Conservation (phyloP, 2,797 vertebrate species). For the Rallus crepitans region DNA sequence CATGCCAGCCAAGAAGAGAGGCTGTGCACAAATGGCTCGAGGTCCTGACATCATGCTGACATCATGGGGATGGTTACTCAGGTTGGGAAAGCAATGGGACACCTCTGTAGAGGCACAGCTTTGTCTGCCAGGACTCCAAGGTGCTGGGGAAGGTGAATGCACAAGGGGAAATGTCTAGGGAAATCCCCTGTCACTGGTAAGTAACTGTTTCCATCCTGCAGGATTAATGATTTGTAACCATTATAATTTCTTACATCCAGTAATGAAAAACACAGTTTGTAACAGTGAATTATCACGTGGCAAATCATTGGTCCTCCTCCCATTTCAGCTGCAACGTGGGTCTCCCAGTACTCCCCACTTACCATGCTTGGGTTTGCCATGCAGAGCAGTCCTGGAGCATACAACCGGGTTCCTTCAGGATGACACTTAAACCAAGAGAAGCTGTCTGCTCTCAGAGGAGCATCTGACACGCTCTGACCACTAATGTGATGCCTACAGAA, state of each 20-base stretch:
- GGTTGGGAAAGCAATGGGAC: not conserved
- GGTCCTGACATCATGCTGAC: not conserved
- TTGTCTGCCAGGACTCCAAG: not conserved
- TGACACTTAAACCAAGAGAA: not conserved
- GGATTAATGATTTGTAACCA: too few species aligned
- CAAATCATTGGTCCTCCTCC: not conserved
- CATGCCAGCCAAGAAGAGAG: not conserved
- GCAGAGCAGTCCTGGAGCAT: not conserved
- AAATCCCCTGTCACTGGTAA: not conserved
- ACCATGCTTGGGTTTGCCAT: not conserved
- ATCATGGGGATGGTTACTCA: not conserved
- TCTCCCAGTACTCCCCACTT: slow-evolving; percentile 33
- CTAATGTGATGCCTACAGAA: not conserved
- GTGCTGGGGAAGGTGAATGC: not conserved
- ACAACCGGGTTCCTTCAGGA: not conserved
- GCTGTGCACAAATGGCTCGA: accelerated
- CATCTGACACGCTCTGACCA: not conserved
- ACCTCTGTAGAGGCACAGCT: not conserved
- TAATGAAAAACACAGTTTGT: too few species aligned
- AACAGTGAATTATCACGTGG: not conserved
- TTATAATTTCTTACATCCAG: too few species aligned
- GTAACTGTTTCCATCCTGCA: not conserved
- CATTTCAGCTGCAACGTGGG: accelerated
- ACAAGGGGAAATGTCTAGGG: not conserved
- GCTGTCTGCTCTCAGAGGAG: not conserved